phyloP scores from a whole-genome alignment of 1,140 invertebrate genomes.

The Drosophila ercepeae region DNA sequence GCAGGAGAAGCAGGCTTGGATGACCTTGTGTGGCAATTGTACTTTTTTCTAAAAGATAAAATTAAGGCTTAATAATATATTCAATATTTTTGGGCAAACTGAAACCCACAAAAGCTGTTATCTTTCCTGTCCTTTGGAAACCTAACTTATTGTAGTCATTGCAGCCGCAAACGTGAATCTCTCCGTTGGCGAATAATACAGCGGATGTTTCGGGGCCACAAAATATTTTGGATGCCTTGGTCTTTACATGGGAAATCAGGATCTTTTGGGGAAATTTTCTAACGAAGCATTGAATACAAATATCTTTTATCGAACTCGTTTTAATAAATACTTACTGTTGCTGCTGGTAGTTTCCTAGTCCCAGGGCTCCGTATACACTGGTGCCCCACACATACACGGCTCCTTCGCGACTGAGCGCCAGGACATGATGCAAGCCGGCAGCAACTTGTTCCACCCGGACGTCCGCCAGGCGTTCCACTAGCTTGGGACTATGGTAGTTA shows the following conservation, averaged over 20 bases:
- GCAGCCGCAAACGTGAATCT: conserved; percentile 87
- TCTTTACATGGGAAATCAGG: conserved; percentile 83
- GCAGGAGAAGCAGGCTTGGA: conserved; percentile 85
- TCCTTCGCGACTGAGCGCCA: conserved; percentile 86
- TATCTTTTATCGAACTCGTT: background rate
- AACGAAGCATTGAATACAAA: background rate
- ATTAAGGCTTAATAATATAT: background rate
- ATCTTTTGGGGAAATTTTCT: conserved; percentile 76
- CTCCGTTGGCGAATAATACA: conserved; percentile 87
- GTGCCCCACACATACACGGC: conserved; percentile 89
- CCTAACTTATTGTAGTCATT: conserved; percentile 90
- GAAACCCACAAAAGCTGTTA: conserved; percentile 70
- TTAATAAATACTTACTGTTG: conserved; percentile 58
- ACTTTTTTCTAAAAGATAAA: conserved; percentile 64
- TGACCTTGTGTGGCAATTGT: conserved; percentile 80
- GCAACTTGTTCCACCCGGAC: conserved; percentile 87
- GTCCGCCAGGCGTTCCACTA: conserved; percentile 86
- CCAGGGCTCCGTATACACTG: conserved; percentile 87
- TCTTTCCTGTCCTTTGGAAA: conserved; percentile 83
- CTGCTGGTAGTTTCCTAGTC: conserved; percentile 86
- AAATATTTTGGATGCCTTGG: conserved; percentile 85
- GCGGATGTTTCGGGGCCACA: conserved; percentile 88
- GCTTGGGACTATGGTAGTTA: conserved; percentile 86
- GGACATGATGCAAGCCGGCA: conserved; percentile 88
- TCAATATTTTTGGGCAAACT: background rate